phyloP scores from a whole-genome alignment of 2,888 invertebrate genomes.

The Zaprionus lineosus region DNA sequence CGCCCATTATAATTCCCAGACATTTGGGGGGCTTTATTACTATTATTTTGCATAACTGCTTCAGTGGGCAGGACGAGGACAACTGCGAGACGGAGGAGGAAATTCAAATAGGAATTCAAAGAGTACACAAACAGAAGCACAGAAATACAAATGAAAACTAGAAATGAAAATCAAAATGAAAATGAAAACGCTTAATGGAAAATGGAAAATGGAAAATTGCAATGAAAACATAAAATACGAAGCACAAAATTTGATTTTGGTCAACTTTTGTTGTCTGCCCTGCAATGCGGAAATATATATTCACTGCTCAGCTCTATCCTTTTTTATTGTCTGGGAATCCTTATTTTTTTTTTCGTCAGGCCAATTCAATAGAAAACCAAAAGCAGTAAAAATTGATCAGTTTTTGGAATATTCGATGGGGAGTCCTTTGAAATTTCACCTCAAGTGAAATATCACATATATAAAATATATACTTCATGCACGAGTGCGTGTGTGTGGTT shows the following conservation, averaged over 20 bases:
- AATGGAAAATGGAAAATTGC: constrained; percentile 31
- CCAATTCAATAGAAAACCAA: constrained; percentile 35
- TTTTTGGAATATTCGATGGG: too few species aligned
- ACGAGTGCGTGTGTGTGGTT: too few species aligned
- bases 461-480: too few species aligned
- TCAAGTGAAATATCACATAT: too few species aligned
- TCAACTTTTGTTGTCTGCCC: constrained; percentile 30
- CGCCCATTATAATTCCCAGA: constrained; percentile 11
- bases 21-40: constrained; percentile 4
- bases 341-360: too few species aligned
- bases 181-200: too few species aligned
- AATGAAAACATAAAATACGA: constrained; percentile 21
- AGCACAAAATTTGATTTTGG: constrained; percentile 24
- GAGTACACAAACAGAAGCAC: too few species aligned
- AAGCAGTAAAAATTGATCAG: not conserved
- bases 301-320: not conserved
- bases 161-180: not conserved
- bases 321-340: too few species aligned
- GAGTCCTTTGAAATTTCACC: too few species aligned
- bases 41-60: constrained; percentile 32
- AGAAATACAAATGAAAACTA: not conserved
- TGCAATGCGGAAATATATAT: constrained; percentile 31
- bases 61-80: not conserved
- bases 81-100: not conserved
- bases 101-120: constrained; percentile 11